phyloP scores from a whole-genome alignment of 2,888 invertebrate species.

The Masnerella sp. region DNA sequence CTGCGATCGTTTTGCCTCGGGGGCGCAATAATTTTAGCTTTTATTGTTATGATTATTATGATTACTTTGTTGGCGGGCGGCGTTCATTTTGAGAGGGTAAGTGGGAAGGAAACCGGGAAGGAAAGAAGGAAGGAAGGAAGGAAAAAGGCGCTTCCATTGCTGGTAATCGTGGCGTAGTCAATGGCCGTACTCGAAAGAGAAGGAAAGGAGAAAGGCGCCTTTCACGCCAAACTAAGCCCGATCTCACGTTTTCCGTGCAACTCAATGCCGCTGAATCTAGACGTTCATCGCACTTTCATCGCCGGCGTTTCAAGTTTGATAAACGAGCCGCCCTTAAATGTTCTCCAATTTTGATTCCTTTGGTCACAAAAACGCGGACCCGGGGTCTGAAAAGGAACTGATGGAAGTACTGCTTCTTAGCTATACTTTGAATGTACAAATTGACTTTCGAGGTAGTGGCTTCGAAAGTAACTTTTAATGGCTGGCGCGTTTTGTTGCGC shows the following conservation, averaged over 20 bases:
- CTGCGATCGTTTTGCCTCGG: conserved; percentile 43
- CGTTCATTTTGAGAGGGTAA: conserved; percentile 11
- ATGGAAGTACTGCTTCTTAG: conserved; percentile 23
- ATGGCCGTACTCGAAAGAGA: conserved; percentile 29
- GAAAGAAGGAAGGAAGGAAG: conserved; percentile 36
- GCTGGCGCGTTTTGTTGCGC: background rate
- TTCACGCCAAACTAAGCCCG: conserved; percentile 47
- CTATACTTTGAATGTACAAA: conserved; percentile 14
- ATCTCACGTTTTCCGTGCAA: conserved; percentile 47
- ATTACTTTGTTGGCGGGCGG: conserved; percentile 23
- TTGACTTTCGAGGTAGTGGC: conserved; percentile 8
- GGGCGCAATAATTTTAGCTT: conserved; percentile 47
- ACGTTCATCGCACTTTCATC: conserved; percentile 47
- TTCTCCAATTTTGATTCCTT: conserved; percentile 43
- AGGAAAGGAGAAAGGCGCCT: conserved; percentile 32
- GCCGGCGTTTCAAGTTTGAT: conserved; percentile 43
- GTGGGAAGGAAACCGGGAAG: conserved; percentile 21
- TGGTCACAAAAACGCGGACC: conserved; percentile 25
- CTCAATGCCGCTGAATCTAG: conserved; percentile 42
- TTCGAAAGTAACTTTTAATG: conserved; percentile 16
- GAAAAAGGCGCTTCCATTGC: conserved; percentile 21
- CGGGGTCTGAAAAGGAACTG: conserved; percentile 13
- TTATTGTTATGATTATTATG: conserved; percentile 47
- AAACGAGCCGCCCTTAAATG: conserved; percentile 50
- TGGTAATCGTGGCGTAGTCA: conserved; percentile 53